These are phyloP conservation scores for Tribolium castaneum DNA, from an alignment of 1,140 invertebrate genomes.

Conservation along the genomic window DNA sequence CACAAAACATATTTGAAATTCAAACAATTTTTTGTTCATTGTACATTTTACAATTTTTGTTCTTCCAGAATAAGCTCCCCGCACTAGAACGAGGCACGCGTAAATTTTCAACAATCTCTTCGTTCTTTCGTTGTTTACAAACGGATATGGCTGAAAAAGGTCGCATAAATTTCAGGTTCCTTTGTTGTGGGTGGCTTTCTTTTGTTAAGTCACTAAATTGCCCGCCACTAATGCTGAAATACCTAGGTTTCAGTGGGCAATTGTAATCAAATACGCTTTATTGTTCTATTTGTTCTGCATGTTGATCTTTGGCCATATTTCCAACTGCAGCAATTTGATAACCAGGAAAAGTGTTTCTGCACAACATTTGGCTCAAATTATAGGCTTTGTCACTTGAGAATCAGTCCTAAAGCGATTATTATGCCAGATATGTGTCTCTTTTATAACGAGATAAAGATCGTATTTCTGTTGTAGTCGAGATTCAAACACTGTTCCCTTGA, in stretches of 20 bases:
- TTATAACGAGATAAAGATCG: background rate
- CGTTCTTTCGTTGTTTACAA: slow-evolving; percentile 1
- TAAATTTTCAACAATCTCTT: background rate
- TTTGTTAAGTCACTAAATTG: slow-evolving; percentile 31
- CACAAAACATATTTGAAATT: background rate
- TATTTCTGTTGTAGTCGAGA: background rate
- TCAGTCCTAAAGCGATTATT: background rate
- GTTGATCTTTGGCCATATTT: background rate
- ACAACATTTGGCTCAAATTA: background rate
- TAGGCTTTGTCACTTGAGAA: background rate
- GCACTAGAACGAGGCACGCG: background rate
- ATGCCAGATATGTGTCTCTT: background rate
- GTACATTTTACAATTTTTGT: too few species aligned
- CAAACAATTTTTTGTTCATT: too few species aligned
- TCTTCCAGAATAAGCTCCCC: too few species aligned
- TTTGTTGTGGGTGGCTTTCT: slow-evolving; percentile 25
- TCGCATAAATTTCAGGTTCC: slow-evolving; percentile 19
- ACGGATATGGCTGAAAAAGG: slow-evolving; percentile 3
- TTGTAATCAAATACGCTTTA: slow-evolving; percentile 12
- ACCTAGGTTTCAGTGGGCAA: background rate
- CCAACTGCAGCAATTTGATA: background rate
- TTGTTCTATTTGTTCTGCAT: background rate
- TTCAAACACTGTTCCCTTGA: background rate
- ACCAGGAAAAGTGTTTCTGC: too few species aligned
- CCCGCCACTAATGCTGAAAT: slow-evolving; percentile 10